phyloP scores from a whole-genome alignment of 2,113 vertebrate species.

The Urocynchramus pylzowi region DNA sequence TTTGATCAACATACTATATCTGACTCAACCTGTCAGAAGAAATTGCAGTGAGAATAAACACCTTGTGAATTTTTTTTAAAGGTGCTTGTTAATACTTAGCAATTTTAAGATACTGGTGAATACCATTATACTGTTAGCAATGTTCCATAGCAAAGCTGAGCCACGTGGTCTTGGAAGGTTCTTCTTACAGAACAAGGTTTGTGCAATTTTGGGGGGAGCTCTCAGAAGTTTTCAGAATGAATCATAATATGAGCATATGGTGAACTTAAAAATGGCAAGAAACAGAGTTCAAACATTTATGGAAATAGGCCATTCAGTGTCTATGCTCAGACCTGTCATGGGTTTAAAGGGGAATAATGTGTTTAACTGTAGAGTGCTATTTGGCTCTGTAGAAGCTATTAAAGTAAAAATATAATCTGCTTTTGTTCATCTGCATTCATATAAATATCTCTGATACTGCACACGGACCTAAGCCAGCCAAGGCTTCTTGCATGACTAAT shows the following conservation, averaged over 20 bases:
- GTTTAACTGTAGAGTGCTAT: background rate
- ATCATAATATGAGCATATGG: background rate
- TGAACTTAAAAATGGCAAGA: background rate
- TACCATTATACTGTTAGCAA: background rate
- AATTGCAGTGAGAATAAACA: background rate
- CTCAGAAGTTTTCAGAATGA: background rate
- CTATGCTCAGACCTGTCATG: background rate
- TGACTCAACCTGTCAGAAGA: background rate
- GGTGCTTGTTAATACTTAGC: slow-evolving; percentile 1
- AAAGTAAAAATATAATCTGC: background rate
- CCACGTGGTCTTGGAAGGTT: background rate
- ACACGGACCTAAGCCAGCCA: background rate
- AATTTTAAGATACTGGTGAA: background rate
- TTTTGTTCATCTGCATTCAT: slow-evolving; percentile 19
- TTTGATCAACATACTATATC: background rate
- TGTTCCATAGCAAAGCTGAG: slow-evolving; percentile 19
- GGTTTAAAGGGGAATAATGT: background rate
- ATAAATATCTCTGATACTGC: background rate
- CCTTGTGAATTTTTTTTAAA: background rate
- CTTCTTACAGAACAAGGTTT: background rate
- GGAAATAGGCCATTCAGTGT: background rate
- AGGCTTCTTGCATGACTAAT: background rate
- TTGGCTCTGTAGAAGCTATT: background rate
- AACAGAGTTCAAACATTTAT: background rate
- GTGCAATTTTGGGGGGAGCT: background rate